Evolutionary conservation across 2,113 vertebrate species (phyloP), one percentile per base, ranked within the genome.

Genomic region (Nannobrachium achirus): DNA sequence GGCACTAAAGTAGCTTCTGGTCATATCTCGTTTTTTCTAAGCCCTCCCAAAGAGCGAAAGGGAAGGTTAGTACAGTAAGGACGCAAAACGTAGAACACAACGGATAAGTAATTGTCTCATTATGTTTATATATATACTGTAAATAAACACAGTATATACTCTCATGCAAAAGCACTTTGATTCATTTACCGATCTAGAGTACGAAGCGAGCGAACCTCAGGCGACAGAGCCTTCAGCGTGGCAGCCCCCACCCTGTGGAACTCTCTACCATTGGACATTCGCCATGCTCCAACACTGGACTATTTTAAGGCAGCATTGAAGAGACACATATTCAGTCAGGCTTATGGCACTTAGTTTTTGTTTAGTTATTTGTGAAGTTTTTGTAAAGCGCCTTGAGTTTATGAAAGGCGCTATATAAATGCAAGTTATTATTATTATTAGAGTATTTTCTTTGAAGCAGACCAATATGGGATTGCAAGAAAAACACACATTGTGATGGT

Each of bases 61-160:
- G 90, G 85, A 91, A 93, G 93, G 93, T 94, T 69, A 89, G 93
- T 94, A 86, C 67, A 89, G 93, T 94, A 84, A 76, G 11, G 7
- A 19, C 45, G 39, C 48, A 3, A 11, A 52, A 53, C 57, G 11
- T 56, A 15, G 25, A 48, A 50, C 45, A 42, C 44, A 11, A 10
- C 7, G 56, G 20, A 55, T 11, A 14, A 59, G 33, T 19, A 45
- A 10, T 10, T 56, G 60, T 33, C 25, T 33, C 25, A 33, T 33
- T 33, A 33, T 5, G 39, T 7, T 10, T 48, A 70, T 63, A n/a
- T n/a, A n/a, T n/a, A n/a, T n/a, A n/a, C n/a, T 55, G 18, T 33
- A 33, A 33, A 18, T 63, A 20, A 8, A 10, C 69, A 53, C 72
- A 46, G 64, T 61, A 66, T 44, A 6, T 9, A 70, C 56, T 53